phyloP scores from a whole-genome alignment of 2,113 vertebrate species.

The Spheniscus mendiculus region DNA sequence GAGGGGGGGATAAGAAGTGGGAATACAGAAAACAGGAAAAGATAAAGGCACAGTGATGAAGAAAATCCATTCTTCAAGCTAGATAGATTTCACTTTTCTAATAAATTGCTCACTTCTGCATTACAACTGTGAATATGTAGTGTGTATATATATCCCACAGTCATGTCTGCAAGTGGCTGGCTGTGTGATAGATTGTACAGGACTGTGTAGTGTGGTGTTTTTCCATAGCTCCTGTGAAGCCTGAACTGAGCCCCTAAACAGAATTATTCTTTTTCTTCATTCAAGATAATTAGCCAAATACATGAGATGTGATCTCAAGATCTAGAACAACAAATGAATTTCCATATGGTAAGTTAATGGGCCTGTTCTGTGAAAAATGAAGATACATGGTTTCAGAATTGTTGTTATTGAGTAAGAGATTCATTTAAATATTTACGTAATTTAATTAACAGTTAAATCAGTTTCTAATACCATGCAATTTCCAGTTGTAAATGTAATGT shows the following conservation, averaged over 20 bases:
- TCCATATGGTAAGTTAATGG: neutral
- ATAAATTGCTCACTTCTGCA: neutral
- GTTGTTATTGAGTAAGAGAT: neutral
- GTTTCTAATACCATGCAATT: neutral
- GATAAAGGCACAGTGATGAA: neutral
- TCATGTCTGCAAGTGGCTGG: rapidly evolving
- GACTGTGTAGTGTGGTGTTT: neutral
- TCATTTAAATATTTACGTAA: neutral
- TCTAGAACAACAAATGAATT: neutral
- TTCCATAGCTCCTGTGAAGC: neutral
- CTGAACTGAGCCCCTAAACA: neutral
- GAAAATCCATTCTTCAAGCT: neutral
- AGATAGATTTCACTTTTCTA: neutral
- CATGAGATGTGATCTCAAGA: neutral
- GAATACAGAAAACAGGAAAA: neutral
- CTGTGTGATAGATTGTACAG: neutral
- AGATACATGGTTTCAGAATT: neutral
- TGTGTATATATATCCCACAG: neutral
- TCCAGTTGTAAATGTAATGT: neutral
- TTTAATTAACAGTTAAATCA: neutral
- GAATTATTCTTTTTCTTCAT: neutral
- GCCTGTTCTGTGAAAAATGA: neutral
- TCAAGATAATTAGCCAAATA: neutral
- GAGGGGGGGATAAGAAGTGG: neutral
- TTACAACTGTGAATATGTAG: neutral